phyloP scores from a whole-genome alignment of 1,140 invertebrate genomes.

The Drosophila ficusphila region DNA sequence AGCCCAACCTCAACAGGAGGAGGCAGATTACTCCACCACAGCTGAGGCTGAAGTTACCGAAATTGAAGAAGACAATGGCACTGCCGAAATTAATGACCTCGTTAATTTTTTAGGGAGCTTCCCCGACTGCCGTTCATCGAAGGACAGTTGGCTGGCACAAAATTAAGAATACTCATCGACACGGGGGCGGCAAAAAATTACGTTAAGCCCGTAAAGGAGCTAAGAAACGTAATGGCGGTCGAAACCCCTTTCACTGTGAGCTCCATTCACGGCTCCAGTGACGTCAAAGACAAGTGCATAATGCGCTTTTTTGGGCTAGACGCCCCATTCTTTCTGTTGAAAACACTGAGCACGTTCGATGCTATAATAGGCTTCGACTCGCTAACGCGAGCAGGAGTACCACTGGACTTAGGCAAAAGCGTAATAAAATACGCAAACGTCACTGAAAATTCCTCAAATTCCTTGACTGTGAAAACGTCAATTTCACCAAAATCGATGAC shows the following conservation, averaged over 20 bases:
- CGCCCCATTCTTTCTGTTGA: neutral
- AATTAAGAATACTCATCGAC: constrained; percentile 3
- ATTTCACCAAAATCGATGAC: constrained; percentile 20
- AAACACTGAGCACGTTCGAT: constrained; percentile 1
- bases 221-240: constrained; percentile 15
- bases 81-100: neutral
- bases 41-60: neutral
- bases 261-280: no score
- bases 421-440: neutral
- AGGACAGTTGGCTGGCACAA: neutral
- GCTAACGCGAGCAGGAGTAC: constrained; percentile 3
- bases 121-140: constrained; percentile 3
- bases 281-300: no score
- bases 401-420: neutral
- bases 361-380: no score
- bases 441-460: constrained; percentile 5
- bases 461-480: constrained; percentile 9
- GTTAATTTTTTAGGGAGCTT: constrained; percentile 3
- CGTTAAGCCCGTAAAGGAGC: constrained; percentile 5
- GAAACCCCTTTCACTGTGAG: constrained; percentile 12
- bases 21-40: neutral
- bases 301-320: constrained; percentile 8
- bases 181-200: constrained; percentile 6
- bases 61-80: neutral
- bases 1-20: neutral